Evolutionary conservation across 2,888 invertebrate genomes (phyloP).

Genomic region (Mamestra brassicae): DNA sequence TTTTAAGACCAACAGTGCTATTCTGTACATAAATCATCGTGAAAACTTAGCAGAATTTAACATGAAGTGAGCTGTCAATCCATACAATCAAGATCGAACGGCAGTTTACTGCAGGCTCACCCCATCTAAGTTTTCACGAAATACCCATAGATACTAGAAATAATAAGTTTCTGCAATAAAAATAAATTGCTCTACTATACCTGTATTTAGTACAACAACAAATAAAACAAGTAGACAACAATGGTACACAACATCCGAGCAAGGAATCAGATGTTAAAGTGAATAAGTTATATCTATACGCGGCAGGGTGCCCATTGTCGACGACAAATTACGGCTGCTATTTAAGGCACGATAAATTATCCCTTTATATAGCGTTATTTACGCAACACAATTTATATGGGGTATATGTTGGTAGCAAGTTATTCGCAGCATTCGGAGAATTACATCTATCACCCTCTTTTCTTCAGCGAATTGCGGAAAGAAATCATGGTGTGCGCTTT

Average conservation of each 20-base stretch:
- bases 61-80: too few species aligned
- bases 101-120: too few species aligned
- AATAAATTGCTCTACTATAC: conserved; percentile 6
- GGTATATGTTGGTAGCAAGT: conserved; percentile 43
- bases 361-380: conserved; percentile 73
- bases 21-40: too few species aligned
- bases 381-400: conserved; percentile 62
- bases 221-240: conserved; percentile 65
- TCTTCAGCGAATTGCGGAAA: conserved; percentile 53
- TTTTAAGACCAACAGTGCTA: too few species aligned
- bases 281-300: conserved; percentile 81
- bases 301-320: conserved; percentile 78
- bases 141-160: too few species aligned
- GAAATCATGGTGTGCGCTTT: conserved; percentile 70
- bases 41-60: too few species aligned
- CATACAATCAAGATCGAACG: too few species aligned
- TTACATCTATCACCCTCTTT: conserved; percentile 39
- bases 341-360: conserved; percentile 82
- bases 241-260: conserved; percentile 76
- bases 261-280: conserved; percentile 83
- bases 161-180: not conserved
- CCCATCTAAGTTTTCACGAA: too few species aligned
- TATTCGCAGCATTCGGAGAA: conserved; percentile 43
- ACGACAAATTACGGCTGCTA: conserved; percentile 83
- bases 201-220: conserved; percentile 28